phyloP scores from a whole-genome alignment of 23 tunicate species.

The Pegea sp. region DNA sequence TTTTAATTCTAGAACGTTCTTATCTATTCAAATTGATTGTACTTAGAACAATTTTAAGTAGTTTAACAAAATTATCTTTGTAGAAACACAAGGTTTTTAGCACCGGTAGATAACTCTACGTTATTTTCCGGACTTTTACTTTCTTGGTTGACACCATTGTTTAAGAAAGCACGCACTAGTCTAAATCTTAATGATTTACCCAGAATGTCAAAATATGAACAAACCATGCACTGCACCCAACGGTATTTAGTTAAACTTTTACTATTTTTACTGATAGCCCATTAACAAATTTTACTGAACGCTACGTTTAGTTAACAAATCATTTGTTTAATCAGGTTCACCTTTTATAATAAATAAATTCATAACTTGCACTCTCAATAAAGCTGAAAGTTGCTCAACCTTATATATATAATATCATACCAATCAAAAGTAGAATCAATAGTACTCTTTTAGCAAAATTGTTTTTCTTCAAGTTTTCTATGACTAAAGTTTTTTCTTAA shows the following conservation, averaged over 20 bases:
- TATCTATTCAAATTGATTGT: background rate
- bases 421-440: too few relatives aligned
- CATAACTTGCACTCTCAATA: too few relatives aligned
- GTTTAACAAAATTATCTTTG: background rate
- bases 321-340: too few relatives aligned
- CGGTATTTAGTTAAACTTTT: constrained; percentile 14
- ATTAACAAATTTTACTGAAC: background rate
- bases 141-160: constrained; percentile 31
- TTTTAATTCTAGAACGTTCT: too few relatives aligned
- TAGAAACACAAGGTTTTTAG: constrained; percentile 11
- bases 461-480: too few relatives aligned
- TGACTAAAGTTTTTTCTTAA: too few relatives aligned
- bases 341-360: too few relatives aligned
- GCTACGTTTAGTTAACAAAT: too few relatives aligned
- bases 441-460: too few relatives aligned
- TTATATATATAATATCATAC: too few relatives aligned
- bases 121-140: constrained; percentile 33
- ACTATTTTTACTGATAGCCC: background rate
- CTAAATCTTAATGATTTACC: constrained; percentile 33
- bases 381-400: too few relatives aligned
- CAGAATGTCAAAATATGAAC: constrained; percentile 51
- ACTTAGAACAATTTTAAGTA: background rate
- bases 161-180: constrained; percentile 19
- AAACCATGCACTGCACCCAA: constrained; percentile 23
- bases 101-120: constrained; percentile 69